A percentile compares a stretch with the other conserved stretches of the same genome.
Evolutionary conservation across 2,888 invertebrate genomes (phyloP).

Genomic region (Saturnia pavonia): DNA sequence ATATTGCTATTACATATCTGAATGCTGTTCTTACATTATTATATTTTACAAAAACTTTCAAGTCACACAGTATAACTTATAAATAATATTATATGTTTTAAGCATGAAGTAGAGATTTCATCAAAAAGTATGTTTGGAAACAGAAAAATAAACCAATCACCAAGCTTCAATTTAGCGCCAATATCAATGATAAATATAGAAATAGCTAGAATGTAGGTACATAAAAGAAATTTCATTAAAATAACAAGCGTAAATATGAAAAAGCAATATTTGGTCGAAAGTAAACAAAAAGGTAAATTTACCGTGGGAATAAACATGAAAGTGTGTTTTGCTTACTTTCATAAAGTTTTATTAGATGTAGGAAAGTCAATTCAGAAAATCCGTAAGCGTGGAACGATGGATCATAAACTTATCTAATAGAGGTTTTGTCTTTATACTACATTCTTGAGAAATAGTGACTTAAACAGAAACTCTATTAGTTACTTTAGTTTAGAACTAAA

Average conservation of each 20-base stretch:
- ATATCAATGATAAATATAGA: not conserved
- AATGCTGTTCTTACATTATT: not conserved
- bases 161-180: not conserved
- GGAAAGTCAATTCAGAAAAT: conserved; percentile 37
- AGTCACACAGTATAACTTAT: not conserved
- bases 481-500: conserved; percentile 1
- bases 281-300: conserved; percentile 12
- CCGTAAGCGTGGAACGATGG: conserved; percentile 30
- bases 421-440: conserved; percentile 34
- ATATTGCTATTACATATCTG: not conserved
- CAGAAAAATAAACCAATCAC: not conserved
- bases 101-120: not conserved
- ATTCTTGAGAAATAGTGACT: conserved; percentile 9
- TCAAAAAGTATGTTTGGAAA: not conserved
- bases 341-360: conserved; percentile 41
- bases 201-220: not conserved
- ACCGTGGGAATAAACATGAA: conserved; percentile 10
- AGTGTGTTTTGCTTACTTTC: conserved; percentile 33
- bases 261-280: not conserved
- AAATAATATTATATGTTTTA: not conserved
- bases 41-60: not conserved
- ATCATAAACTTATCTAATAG: conserved; percentile 44
- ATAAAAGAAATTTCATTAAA: not conserved
- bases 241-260: not conserved
- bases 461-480: conserved; percentile 12